phyloP scores from a whole-genome alignment of 1,140 invertebrate genomes.

The Rhyzopertha dominica region DNA sequence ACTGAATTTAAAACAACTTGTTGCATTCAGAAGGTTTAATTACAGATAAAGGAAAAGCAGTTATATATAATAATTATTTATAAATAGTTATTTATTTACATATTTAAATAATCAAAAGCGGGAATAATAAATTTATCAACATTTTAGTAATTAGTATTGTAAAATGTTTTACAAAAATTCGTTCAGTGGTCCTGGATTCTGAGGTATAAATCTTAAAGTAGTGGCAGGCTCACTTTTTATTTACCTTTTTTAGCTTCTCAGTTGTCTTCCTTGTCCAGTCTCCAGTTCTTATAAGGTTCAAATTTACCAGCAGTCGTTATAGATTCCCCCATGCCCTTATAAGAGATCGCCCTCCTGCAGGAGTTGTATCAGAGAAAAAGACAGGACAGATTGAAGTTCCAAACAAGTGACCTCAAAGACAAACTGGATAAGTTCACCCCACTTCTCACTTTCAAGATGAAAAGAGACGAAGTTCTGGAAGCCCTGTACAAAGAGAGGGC shows the following conservation, averaged over 20 bases:
- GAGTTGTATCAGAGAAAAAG: constrained; percentile 55
- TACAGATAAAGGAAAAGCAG: too few relatives aligned
- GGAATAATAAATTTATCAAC: too few relatives aligned
- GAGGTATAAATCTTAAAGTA: too few relatives aligned
- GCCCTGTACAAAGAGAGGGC: constrained; percentile 46
- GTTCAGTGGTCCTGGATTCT: too few relatives aligned
- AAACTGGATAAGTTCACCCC: constrained; percentile 60
- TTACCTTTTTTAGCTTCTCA: constrained; percentile 23
- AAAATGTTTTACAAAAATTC: too few relatives aligned
- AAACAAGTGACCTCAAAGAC: constrained; percentile 56
- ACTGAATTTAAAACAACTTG: too few relatives aligned
- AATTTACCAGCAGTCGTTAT: constrained; percentile 42
- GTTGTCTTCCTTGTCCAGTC: constrained; percentile 32
- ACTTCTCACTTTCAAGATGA: constrained; percentile 48
- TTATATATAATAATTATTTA: too few relatives aligned
- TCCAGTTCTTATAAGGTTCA: constrained; percentile 33
- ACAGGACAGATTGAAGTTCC: constrained; percentile 52
- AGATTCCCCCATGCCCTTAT: constrained; percentile 55
- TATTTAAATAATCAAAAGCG: too few relatives aligned
- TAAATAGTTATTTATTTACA: too few relatives aligned
- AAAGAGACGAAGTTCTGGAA: constrained; percentile 44
- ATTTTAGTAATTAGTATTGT: too few relatives aligned
- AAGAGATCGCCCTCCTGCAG: constrained; percentile 57
- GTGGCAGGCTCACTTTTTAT: too few relatives aligned
- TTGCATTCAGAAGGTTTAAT: too few relatives aligned